phyloP scores from a whole-genome alignment of 2,888 invertebrate genomes.

The Cecidostiba fungosa region DNA sequence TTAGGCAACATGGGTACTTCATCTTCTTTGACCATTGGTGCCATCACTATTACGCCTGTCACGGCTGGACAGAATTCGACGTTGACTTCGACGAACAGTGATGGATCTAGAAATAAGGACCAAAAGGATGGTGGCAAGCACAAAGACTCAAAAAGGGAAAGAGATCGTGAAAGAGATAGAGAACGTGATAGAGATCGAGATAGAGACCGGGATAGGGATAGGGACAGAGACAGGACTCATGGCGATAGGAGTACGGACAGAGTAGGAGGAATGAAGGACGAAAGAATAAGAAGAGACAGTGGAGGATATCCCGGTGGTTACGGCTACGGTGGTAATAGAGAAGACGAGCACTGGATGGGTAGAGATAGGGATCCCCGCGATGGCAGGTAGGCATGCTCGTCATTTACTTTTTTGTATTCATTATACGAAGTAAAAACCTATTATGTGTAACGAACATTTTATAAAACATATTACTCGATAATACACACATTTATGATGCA shows the following conservation, averaged over 20 bases:
- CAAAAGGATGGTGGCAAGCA: constrained; percentile 71
- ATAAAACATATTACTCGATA: constrained; percentile 16
- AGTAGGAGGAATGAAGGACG: constrained; percentile 78
- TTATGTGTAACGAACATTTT: background rate
- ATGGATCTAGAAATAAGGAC: constrained; percentile 66
- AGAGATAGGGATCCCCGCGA: constrained; percentile 76
- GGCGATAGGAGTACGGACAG: constrained; percentile 77
- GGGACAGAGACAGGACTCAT: constrained; percentile 71
- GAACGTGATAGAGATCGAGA: constrained; percentile 73
- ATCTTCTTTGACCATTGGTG: constrained; percentile 74
- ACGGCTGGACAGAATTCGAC: constrained; percentile 71
- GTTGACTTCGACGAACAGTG: constrained; percentile 71
- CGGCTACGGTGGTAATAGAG: constrained; percentile 76
- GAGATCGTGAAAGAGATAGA: constrained; percentile 72
- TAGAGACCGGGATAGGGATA: constrained; percentile 70
- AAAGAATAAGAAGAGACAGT: constrained; percentile 80
- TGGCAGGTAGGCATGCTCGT: constrained; percentile 69
- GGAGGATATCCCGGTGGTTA: constrained; percentile 75
- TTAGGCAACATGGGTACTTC: constrained; percentile 71
- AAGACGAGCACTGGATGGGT: constrained; percentile 77
- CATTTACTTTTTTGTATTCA: background rate
- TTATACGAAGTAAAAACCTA: background rate
- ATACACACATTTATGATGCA: constrained; percentile 39
- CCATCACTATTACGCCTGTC: constrained; percentile 77
- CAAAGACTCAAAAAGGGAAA: constrained; percentile 74